Conservation (phyloP, 1,140 invertebrate genomes). For the Drosophila nigrodunni region DNA sequence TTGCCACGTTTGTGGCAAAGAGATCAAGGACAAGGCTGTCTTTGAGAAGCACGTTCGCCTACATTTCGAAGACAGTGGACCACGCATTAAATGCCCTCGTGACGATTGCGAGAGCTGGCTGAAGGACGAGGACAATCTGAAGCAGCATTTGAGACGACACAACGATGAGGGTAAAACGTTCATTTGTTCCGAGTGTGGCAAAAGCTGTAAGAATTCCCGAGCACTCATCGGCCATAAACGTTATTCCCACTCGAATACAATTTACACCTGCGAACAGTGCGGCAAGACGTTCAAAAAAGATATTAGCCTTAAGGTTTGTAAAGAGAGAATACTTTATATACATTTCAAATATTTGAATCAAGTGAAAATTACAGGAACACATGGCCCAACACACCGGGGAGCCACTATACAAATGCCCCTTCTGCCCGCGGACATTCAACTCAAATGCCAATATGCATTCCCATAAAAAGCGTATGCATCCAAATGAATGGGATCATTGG, state of each 20-base stretch:
- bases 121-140: slow-evolving; percentile 78
- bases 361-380: slow-evolving; percentile 65
- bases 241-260: slow-evolving; percentile 77
- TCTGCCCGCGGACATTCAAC: slow-evolving; percentile 80
- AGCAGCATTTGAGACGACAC: slow-evolving; percentile 74
- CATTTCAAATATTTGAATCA: background rate
- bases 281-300: slow-evolving; percentile 83
- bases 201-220: slow-evolving; percentile 74
- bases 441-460: slow-evolving; percentile 84
- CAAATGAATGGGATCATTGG: slow-evolving; percentile 79
- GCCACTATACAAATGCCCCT: slow-evolving; percentile 78
- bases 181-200: slow-evolving; percentile 75
- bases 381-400: slow-evolving; percentile 83
- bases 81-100: slow-evolving; percentile 75
- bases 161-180: slow-evolving; percentile 73
- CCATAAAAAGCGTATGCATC: slow-evolving; percentile 82
- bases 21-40: slow-evolving; percentile 76
- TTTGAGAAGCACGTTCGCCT: slow-evolving; percentile 80
- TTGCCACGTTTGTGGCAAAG: slow-evolving; percentile 81
- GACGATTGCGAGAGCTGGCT: slow-evolving; percentile 79
- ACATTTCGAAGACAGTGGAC: slow-evolving; percentile 79
- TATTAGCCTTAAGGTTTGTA: slow-evolving; percentile 71
- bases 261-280: slow-evolving; percentile 79
- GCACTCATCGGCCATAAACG: slow-evolving; percentile 76
- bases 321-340: background rate